Evolutionary conservation across 2,797 vertebrate genomes (phyloP), one percentile per base, ranked within the genome.

Genomic region (Lepus oiostolus): DNA sequence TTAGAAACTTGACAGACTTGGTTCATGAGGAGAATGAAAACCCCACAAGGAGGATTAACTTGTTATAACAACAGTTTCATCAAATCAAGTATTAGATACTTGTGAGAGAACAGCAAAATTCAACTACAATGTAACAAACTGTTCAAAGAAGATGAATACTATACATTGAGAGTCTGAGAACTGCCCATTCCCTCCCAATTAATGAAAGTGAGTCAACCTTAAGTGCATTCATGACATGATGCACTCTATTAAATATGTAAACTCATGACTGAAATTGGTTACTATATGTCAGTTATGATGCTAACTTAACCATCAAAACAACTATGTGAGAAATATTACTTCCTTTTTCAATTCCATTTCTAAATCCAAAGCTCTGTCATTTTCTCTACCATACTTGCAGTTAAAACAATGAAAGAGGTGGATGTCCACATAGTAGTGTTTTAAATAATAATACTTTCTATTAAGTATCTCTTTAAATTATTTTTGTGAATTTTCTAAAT

Each of bases 11-110:
- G 84, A 92, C 93, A 96, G 90, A 75, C 62, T 90, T 24, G 0
- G 1, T 90, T 96, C 68, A 74, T 28, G 86, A 96, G 42, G 76
- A 97, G 84, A 94, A 2, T 84, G 58, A 62, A 90, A 97, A 93
- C 77, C 30, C 24, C 8, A 22, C 38, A 50, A 1, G 92, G 32
- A 38, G 52, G 19, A 47, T 87, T 84, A 95, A 93, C 22, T 95
- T 97, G 35, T 52, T 93, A 75, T 4, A 70, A 84, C 11, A 92
- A 84, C 94, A 96, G 65, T 38, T 94, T 92, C 54, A 11, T 92
- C 70, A 79, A 86, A 63, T 77, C 0, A 79, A 84, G 86, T 54
- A 3, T 42, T 65, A 60, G 19, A 35, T 52, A 85, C 80, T 92
- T 65, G 1, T 5, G 14, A 80, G 54, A 92, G 72, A 95, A 97